Evolutionary conservation across 53 echinoderm and acorn worm genomes (phyloP), one percentile per base, ranked within the genome.

Genomic region (Holothuria leucospilota): DNA sequence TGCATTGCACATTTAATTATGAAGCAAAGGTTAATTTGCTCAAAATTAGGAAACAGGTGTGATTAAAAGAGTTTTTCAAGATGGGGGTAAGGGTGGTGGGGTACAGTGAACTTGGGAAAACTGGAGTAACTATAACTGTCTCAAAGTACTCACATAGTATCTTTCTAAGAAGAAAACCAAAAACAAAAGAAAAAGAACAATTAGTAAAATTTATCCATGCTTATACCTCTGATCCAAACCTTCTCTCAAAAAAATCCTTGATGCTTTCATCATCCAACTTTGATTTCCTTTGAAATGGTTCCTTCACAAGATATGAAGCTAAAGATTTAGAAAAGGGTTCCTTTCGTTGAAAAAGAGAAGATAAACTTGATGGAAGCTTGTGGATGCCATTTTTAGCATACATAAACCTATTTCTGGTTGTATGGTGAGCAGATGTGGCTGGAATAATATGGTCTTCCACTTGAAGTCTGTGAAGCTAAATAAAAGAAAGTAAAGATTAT

Each of bases 141-240:
- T 46, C 46, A 46, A 8, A 9, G 11, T 11, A 46, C 11, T 46
- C 0, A 2, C 46, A 46, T 7, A 46, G 46, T 46, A 46, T 9
- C 46, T 46, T 46, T 11, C 2, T 7, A 46, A 9, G 46, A 46
- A 46, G 11, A 46, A n/a, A 46, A 46, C 0, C 34, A 34, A 34
- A 34, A 34, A 34, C 49, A 18, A 15, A 2, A n/a, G 14, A 56
- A 16, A 56, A 56, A 56, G 15, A 9, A 56, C 8, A 18, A 56
- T 7, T 46, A 56, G 18, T 18, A 15, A 5, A 56, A n/a, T n/a
- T n/a, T n/a, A n/a, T n/a, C n/a, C n/a, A n/a, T n/a, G n/a, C n/a
- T n/a, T n/a, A n/a, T 84, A 98, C 98, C 90, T 92, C 93, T 68
- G 78, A 77, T 18, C 95, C 95, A 15, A 98, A 89, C 29, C 95